Evolutionary conservation across 2,888 invertebrate species (phyloP).

Genomic region (Panopea generosa): DNA sequence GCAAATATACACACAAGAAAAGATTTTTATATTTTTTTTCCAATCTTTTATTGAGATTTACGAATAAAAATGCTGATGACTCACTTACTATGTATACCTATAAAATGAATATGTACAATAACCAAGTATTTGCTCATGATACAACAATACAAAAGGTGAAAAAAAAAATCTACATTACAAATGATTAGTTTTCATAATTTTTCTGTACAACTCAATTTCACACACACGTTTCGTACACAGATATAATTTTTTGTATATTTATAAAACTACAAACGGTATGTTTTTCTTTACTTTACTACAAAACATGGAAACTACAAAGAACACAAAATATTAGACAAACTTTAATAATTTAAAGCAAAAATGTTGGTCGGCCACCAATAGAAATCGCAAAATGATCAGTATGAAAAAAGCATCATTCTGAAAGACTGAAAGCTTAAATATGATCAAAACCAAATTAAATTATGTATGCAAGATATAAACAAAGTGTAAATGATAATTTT

Average conservation of each 20-base stretch:
- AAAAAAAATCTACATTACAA: constrained; percentile 48
- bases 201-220: constrained; percentile 55
- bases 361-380: no score
- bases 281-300: constrained; percentile 13
- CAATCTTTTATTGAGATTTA: constrained; percentile 62
- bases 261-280: constrained; percentile 28
- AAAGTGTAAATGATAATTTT: no score
- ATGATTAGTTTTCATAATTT: constrained; percentile 20
- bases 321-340: no score
- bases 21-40: constrained; percentile 32
- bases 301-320: constrained; percentile 18
- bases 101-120: constrained; percentile 59
- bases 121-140: constrained; percentile 35
- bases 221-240: constrained; percentile 40
- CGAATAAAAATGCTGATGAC: constrained; percentile 64
- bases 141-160: constrained; percentile 55
- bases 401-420: no score
- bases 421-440: no score
- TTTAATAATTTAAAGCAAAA: no score
- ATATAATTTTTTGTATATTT: constrained; percentile 23
- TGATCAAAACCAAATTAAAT: no score
- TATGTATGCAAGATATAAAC: no score
- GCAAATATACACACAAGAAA: constrained; percentile 31
- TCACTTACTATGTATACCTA: constrained; percentile 56
- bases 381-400: no score